Percentiles rank a stretch among this genome's conserved stretches.
Conservation (phyloP, 2,797 vertebrate genomes). For the Tragelaphus oryx region DNA sequence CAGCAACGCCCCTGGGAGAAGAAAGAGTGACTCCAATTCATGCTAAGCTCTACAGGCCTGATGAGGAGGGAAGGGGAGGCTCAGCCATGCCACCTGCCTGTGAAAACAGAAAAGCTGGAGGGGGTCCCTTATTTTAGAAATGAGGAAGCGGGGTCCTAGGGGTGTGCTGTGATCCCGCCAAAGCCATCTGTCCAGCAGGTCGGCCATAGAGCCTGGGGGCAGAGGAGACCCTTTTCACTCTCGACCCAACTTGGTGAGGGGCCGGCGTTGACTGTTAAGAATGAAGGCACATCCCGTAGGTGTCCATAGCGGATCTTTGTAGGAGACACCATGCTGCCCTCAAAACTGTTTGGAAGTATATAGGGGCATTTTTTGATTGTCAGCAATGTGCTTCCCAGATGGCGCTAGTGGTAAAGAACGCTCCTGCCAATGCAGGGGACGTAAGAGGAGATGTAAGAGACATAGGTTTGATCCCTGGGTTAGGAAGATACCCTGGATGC, state of each 20-base stretch:
- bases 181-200: background rate
- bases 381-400: background rate
- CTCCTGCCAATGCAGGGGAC: background rate
- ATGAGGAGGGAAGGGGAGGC: background rate
- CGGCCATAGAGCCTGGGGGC: background rate
- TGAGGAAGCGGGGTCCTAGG: background rate
- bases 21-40: background rate
- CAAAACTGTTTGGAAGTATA: background rate
- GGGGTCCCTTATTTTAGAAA: background rate
- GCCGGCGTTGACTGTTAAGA: background rate
- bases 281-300: background rate
- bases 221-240: background rate
- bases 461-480: background rate
- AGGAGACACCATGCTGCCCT: background rate
- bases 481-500: background rate
- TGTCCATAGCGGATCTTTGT: background rate
- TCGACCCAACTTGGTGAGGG: accelerated
- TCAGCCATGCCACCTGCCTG: background rate
- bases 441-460: background rate
- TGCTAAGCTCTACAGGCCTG: background rate
- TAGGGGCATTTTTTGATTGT: background rate
- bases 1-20: conserved; percentile 24
- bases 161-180: background rate
- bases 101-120: background rate
- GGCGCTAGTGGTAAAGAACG: background rate